Conservation (phyloP, 2,888 invertebrate species). For the Tetanocera ferruginea region DNA sequence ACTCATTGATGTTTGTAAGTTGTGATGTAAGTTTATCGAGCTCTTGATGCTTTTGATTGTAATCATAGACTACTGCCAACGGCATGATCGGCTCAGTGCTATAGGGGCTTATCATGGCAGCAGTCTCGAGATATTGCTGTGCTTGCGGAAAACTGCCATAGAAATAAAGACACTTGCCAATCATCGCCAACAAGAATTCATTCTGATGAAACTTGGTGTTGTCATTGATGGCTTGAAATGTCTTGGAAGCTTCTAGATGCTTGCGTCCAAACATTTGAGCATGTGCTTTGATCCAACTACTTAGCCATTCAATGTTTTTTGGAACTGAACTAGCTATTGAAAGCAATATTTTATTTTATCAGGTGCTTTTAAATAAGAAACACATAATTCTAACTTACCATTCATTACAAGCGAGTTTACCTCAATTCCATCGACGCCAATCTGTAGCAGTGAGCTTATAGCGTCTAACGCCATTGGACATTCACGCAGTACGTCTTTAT, state of each 20-base stretch:
- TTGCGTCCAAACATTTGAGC: slow-evolving; percentile 78
- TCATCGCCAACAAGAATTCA: slow-evolving; percentile 75
- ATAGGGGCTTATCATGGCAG: slow-evolving; percentile 71
- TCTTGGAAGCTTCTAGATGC: slow-evolving; percentile 77
- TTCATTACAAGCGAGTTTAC: slow-evolving; percentile 80
- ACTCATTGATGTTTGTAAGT: slow-evolving; percentile 67
- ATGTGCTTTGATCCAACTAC: slow-evolving; percentile 76
- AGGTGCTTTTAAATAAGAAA: background rate
- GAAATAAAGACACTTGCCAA: slow-evolving; percentile 81
- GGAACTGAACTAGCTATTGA: slow-evolving; percentile 59
- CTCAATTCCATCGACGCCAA: slow-evolving; percentile 82
- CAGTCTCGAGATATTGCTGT: slow-evolving; percentile 70
- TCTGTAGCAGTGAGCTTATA: slow-evolving; percentile 78
- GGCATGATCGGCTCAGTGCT: slow-evolving; percentile 76
- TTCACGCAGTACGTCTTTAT: slow-evolving; percentile 83
- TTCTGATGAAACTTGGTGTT: slow-evolving; percentile 78
- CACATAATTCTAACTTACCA: slow-evolving; percentile 60
- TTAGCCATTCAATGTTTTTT: slow-evolving; percentile 72
- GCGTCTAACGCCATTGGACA: slow-evolving; percentile 84
- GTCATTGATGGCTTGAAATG: slow-evolving; percentile 78
- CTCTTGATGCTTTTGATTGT: slow-evolving; percentile 74
- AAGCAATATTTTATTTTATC: background rate
- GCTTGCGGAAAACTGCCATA: slow-evolving; percentile 80
- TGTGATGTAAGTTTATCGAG: slow-evolving; percentile 75
- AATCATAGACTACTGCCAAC: slow-evolving; percentile 75